A percentile compares a stretch with the other conserved stretches of the same genome.
Conservation (phyloP, 2,113 vertebrate genomes). For the Corynorhinus townsendii region DNA sequence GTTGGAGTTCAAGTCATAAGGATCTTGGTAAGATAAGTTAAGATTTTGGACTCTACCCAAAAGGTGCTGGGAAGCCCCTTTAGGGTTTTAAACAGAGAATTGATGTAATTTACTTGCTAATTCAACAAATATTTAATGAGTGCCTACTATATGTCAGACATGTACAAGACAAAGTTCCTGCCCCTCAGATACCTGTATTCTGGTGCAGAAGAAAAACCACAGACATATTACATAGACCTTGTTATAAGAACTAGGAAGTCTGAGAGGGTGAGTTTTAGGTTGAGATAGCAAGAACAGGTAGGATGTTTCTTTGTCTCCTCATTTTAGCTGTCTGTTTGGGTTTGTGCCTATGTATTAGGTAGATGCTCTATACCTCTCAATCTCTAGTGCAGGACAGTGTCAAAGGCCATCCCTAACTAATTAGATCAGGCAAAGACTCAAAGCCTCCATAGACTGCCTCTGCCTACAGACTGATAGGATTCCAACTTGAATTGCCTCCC, state of each 20-base stretch:
- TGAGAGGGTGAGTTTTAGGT: not conserved
- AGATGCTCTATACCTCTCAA: too few species aligned
- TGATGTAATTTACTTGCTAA: not conserved
- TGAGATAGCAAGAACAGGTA: not conserved
- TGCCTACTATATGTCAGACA: not conserved
- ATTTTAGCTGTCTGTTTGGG: too few species aligned
- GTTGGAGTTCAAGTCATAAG: not conserved
- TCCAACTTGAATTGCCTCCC: too few species aligned
- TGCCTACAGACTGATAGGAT: too few species aligned
- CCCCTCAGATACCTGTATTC: not conserved
- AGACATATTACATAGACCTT: not conserved
- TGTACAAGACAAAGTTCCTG: not conserved
- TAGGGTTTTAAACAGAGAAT: not conserved
- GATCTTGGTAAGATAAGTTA: not conserved
- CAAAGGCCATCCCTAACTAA: too few species aligned
- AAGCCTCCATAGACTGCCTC: too few species aligned
- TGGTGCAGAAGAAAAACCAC: not conserved
- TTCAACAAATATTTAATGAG: conserved; percentile 26
- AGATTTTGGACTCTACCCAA: not conserved
- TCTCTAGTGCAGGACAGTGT: too few species aligned
- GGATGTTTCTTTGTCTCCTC: not conserved
- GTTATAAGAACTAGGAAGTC: not conserved
- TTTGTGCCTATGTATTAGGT: too few species aligned
- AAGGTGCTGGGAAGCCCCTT: not conserved
- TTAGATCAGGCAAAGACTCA: too few species aligned